Conservation (phyloP, 2,888 invertebrate species). For the Cordylochernes scorpioides region DNA sequence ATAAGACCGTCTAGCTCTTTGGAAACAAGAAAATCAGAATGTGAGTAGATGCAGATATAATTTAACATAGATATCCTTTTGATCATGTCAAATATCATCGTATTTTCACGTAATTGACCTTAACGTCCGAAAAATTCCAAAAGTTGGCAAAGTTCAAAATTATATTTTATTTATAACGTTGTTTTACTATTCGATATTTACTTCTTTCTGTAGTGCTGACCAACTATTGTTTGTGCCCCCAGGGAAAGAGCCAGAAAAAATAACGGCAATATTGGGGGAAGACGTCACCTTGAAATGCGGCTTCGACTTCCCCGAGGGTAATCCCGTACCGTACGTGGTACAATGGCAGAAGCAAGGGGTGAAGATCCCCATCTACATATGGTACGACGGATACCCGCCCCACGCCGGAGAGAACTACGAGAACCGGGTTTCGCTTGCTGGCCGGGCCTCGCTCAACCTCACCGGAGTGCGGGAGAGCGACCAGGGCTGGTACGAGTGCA, state of each 20-base stretch:
- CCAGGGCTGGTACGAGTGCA: conserved; percentile 88
- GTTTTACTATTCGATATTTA: too few relatives aligned
- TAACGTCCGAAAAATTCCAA: too few relatives aligned
- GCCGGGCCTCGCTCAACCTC: conserved; percentile 75
- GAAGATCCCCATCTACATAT: conserved; percentile 88
- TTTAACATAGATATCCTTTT: too few relatives aligned
- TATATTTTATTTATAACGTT: too few relatives aligned
- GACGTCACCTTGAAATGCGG: conserved; percentile 89
- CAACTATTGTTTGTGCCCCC: too few relatives aligned
- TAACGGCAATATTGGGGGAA: conserved; percentile 80
- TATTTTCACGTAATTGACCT: too few relatives aligned
- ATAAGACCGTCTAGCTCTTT: too few relatives aligned
- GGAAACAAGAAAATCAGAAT: too few relatives aligned
- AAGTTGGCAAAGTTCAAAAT: too few relatives aligned
- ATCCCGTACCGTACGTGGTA: conserved; percentile 57
- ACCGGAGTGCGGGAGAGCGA: conserved; percentile 76
- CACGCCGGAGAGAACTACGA: conserved; percentile 85
- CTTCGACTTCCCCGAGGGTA: conserved; percentile 65
- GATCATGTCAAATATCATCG: too few relatives aligned
- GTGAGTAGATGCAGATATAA: too few relatives aligned
- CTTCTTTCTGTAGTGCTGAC: too few relatives aligned
- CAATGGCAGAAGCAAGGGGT: conserved; percentile 96
- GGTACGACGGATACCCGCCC: conserved; percentile 89
- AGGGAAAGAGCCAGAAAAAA: conserved; percentile 7
- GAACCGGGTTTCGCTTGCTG: conserved; percentile 63